Evolutionary conservation across 2,888 invertebrate species (phyloP).

Genomic region (Lapara coniferarum): DNA sequence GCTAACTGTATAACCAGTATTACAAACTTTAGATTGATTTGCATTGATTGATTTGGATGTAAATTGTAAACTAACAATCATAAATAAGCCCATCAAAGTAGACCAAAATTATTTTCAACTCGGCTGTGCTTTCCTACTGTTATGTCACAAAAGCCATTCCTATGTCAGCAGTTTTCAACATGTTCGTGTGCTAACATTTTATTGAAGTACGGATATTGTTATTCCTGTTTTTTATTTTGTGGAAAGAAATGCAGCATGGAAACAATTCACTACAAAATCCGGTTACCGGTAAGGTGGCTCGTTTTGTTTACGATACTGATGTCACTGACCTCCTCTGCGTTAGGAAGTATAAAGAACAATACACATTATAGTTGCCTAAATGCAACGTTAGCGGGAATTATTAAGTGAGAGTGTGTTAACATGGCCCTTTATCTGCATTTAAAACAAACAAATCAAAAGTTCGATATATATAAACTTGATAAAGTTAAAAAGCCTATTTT

Average conservation of each 20-base stretch:
- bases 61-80: too few species aligned
- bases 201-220: background rate
- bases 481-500: background rate
- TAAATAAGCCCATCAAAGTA: background rate
- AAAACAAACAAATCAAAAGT: conserved; percentile 1
- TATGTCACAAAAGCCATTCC: background rate
- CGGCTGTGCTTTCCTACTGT: background rate
- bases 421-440: background rate
- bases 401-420: conserved; percentile 17
- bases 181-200: too few species aligned
- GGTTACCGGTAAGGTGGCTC: conserved; percentile 22
- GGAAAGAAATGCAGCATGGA: conserved; percentile 15
- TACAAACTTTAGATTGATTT: too few species aligned
- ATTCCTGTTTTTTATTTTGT: background rate
- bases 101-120: background rate
- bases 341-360: conserved; percentile 22
- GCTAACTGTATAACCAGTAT: too few species aligned
- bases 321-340: conserved; percentile 27
- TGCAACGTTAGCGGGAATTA: conserved; percentile 13
- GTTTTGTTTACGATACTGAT: conserved; percentile 27
- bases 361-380: conserved; percentile 12
- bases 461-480: background rate
- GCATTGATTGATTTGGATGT: too few species aligned
- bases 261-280: conserved; percentile 24
- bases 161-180: too few species aligned